Evolutionary conservation across 2,113 vertebrate species (phyloP).

Genomic region (Lamprotornis superbus): DNA sequence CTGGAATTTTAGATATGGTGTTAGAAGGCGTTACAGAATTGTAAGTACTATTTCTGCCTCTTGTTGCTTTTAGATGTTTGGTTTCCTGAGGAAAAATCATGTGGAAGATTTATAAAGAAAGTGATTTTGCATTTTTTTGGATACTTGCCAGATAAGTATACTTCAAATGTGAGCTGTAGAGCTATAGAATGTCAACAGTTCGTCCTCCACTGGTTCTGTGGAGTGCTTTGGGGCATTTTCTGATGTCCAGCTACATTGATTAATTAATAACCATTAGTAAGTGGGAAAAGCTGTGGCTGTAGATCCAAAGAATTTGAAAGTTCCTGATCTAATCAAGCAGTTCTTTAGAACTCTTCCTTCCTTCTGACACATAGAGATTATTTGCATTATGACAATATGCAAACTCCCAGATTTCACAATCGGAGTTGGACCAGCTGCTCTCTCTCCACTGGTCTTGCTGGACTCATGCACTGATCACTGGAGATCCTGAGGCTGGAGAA

Average conservation of each 20-base stretch:
- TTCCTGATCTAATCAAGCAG: background rate
- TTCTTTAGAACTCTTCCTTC: background rate
- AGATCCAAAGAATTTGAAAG: background rate
- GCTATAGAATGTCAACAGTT: background rate
- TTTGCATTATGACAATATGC: background rate
- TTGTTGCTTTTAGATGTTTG: background rate
- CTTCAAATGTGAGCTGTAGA: background rate
- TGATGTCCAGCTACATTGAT: conserved; percentile 26
- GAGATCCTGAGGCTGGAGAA: background rate
- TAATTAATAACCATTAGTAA: background rate
- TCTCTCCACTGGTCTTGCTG: background rate
- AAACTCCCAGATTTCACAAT: background rate
- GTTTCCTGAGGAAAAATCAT: background rate
- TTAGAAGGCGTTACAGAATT: conserved; percentile 90
- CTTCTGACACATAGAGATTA: background rate
- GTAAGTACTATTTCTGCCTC: conserved; percentile 72
- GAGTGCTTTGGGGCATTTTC: conserved; percentile 10
- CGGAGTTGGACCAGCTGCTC: background rate
- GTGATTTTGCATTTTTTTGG: fast-evolving
- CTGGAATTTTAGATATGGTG: conserved; percentile 79
- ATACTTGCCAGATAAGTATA: background rate
- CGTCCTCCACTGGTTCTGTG: conserved; percentile 33
- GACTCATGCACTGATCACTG: background rate
- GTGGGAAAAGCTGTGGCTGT: background rate
- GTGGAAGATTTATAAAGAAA: background rate